Base-by-base conservation (phyloP, 2,888 invertebrate species). In the Pseudanteris insignis region DNA sequence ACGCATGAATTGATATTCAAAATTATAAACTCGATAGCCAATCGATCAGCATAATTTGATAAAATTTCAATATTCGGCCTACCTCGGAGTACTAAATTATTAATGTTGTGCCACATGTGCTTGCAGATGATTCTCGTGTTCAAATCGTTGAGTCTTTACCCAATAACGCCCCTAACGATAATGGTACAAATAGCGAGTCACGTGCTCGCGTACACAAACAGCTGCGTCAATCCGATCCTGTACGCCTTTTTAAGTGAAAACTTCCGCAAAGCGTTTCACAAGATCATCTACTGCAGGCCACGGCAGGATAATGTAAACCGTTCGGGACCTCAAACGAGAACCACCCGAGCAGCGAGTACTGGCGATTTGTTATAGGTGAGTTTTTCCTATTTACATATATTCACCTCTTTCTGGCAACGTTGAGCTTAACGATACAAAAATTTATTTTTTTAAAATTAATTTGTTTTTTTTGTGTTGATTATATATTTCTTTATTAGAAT, bases 201-300 rank as follows among this genome's bases (percentile, higher is more conserved):
- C 72, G 90, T 91, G 12, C 81, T 91, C 57, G 95, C 95, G 10
- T 96, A 96, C 82, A 92, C 90, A 83, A 96, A 95, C 84, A 92
- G 92, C 73, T 96, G 96, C 79, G 90, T 96, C 72, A 96, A 96
- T 81, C 96, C 96, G 0, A 89, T 96, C 67, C 86, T 96, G 38
- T 96, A 96, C 82, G 95, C 95, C 2, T 94, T 96, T 81, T 85
- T 96, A 40, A 95, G 94, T 1, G 95, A 96, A 73, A 94, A 94
- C 82, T 96, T 96, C 82, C 86, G 95, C 69, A 89, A 93, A 75
- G 94, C 94, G 12, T 96, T 96, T 79, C 85, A 86, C 60, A 86
- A 87, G 80, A 86, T 88, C 36, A 87, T 86, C 79, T 86, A 86
- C 77, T 86, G 84, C 73, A 84, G 83, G 1, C 84, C 84, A 0